Evolutionary conservation across 2,797 vertebrate genomes (phyloP), one percentile per base, ranked within the genome.

Genomic region (Lagodon rhomboides): DNA sequence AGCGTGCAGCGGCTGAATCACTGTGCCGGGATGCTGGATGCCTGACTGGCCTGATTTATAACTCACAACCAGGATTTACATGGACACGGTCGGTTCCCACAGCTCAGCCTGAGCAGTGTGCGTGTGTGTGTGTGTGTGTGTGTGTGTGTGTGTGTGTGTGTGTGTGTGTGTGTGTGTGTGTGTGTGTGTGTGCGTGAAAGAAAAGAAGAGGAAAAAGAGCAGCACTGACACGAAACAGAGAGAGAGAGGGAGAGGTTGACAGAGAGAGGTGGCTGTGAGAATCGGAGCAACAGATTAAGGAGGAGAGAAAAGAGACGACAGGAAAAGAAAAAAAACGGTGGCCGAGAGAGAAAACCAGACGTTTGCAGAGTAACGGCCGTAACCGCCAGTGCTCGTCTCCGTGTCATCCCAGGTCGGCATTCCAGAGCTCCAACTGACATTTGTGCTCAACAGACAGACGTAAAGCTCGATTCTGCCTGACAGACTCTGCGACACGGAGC

Each of bases 21-120:
- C 25, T 43, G 23, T 15, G 73, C 75, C 67, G 75, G 43, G 83
- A 81, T 54, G 47, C 75, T 68, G 70, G 47, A 79, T 16, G 60
- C 47, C 38, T 54, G 61, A 65, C 64, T 60, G 56, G 20, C 38
- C 67, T 85, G 84, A 93, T 88, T 89, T 85, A 79, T 85, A 77
- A 68, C 79, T 67, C 73, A 22, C 75, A 67, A 54, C 47, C 70
- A 70, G 71, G 56, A 70, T 85, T 75, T 78, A 73, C 65, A 85
- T 64, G 73, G 66, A 83, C 73, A 20, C 12, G 6, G 62, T 49
- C 65, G 71, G 85, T 76, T 91, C 90, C 85, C 89, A 89, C 87
- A 80, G 77, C 66, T 77, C 38, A 49, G 55, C 15, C 71, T 41
- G 44, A 73, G 25, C 16, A n/a, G 47, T 0, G 22, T 53, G 0